Percentiles rank a stretch among this genome's conserved stretches.
phyloP scores from a whole-genome alignment of 1,140 invertebrate genomes.

The Diorhabda sublineata region DNA sequence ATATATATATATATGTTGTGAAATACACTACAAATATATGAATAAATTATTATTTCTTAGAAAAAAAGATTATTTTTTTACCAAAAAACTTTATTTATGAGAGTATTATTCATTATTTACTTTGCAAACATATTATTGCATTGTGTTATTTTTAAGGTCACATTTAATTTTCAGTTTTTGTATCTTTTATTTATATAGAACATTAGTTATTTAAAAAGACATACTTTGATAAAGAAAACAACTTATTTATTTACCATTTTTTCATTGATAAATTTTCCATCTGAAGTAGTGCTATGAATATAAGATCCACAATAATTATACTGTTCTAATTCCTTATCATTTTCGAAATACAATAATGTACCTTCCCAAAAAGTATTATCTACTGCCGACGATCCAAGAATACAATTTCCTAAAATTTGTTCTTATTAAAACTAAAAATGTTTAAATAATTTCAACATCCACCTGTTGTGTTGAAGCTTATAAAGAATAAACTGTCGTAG shows the following conservation, averaged over 20 bases:
- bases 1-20: too few relatives aligned
- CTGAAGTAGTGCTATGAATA: conserved; percentile 28
- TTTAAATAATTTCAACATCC: conserved; percentile 5
- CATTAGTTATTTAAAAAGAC: too few relatives aligned
- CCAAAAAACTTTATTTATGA: too few relatives aligned
- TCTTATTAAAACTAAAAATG: neutral
- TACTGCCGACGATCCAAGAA: conserved; percentile 33
- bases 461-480: conserved; percentile 35
- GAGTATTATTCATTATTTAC: too few relatives aligned
- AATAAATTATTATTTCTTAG: too few relatives aligned
- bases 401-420: conserved; percentile 31
- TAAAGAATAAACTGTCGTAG: conserved; percentile 31
- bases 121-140: too few relatives aligned
- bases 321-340: conserved; percentile 20
- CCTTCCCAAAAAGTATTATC: conserved; percentile 36
- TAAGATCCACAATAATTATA: conserved; percentile 28
- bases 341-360: conserved; percentile 29
- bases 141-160: too few relatives aligned
- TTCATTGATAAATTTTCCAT: conserved; percentile 35
- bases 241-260: conserved; percentile 21
- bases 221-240: too few relatives aligned
- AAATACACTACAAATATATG: too few relatives aligned
- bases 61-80: too few relatives aligned
- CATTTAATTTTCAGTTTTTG: too few relatives aligned
- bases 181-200: too few relatives aligned